phyloP scores from a whole-genome alignment of 2,113 vertebrate genomes.

The Gambusia affinis region DNA sequence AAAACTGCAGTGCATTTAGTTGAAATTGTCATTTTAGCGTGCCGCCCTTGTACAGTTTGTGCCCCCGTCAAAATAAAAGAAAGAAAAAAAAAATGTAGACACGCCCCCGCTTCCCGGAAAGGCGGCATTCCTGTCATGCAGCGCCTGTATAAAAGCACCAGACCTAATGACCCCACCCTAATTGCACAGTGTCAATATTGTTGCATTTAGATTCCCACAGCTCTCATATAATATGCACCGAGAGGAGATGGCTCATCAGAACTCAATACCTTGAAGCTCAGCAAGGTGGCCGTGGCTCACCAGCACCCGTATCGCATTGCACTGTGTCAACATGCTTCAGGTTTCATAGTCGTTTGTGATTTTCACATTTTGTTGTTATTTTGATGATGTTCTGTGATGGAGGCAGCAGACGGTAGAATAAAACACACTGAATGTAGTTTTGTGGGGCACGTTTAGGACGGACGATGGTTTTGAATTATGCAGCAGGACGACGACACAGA shows the following conservation, averaged over 20 bases:
- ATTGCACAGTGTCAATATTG: constrained; percentile 82
- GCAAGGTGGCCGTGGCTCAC: constrained; percentile 12
- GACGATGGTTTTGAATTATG: no score
- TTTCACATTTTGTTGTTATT: background rate
- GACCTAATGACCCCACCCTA: constrained; percentile 77
- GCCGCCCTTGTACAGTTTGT: no score
- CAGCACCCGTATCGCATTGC: constrained; percentile 34
- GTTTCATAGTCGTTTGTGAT: no score
- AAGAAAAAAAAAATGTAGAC: no score
- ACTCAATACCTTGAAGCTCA: constrained; percentile 23
- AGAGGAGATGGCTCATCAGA: constrained; percentile 54
- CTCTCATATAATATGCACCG: constrained; percentile 70
- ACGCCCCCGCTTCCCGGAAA: background rate
- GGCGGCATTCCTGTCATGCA: constrained; percentile 61
- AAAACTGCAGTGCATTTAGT: no score
- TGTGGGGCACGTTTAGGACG: background rate
- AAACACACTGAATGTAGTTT: background rate
- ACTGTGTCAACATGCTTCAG: background rate
- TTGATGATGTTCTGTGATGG: background rate
- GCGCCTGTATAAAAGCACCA: constrained; percentile 50
- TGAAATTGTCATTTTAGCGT: no score
- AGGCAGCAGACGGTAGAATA: background rate
- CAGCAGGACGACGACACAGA: no score
- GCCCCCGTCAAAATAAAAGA: no score
- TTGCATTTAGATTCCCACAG: constrained; percentile 77